Base-by-base conservation (phyloP, 2,888 invertebrate genomes). In the Cerastoderma edule region DNA sequence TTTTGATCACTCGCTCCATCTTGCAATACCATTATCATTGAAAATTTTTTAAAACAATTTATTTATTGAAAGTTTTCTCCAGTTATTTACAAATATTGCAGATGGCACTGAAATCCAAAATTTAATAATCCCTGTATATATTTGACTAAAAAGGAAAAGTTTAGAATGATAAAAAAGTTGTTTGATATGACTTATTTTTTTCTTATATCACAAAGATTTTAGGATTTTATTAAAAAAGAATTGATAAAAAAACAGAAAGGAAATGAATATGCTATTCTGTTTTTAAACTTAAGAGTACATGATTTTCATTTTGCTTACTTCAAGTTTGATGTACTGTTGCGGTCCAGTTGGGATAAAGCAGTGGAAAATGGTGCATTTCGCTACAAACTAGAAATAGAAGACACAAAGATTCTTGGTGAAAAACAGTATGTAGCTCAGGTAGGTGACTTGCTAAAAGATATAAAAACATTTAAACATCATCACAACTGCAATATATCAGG, bases 361-460 rank as follows among this genome's bases (percentile, higher is more conserved):
- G 88, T 92, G 87, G 76, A 74, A 0, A 83, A 88, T 56, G 92
- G 92, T 30, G 85, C 88, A 50, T 93, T 93, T 80, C 86, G 92
- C 27, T 94, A 94, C 84, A 78, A 87, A 24, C 86, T 93, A 35
- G 87, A 89, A 60, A 87, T 90, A 60, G 78, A 93, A n/a, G 76
- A 91, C 35, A 90, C 89, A 1, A 91, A 90, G 75, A 84, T 92
- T 35, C 79, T 93, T 33, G 93, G 93, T 28, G 80, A 88, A 39
- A 92, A 90, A 75, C 82, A 85, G 39, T 93, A 93, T 85, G 88
- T 94, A 35, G 91, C 91, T 16, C 93, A 93, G 88, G 90, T 91
- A 83, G 74, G 30, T 27, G 39, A 22, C 24, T 30, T 50, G 4
- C n/a, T n/a, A n/a, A n/a, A n/a, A n/a, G n/a, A n/a, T n/a, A n/a